Evolutionary conservation across 1,140 invertebrate genomes (phyloP), one percentile per base, ranked within the genome.

Genomic region (Drosophila oshimai): DNA sequence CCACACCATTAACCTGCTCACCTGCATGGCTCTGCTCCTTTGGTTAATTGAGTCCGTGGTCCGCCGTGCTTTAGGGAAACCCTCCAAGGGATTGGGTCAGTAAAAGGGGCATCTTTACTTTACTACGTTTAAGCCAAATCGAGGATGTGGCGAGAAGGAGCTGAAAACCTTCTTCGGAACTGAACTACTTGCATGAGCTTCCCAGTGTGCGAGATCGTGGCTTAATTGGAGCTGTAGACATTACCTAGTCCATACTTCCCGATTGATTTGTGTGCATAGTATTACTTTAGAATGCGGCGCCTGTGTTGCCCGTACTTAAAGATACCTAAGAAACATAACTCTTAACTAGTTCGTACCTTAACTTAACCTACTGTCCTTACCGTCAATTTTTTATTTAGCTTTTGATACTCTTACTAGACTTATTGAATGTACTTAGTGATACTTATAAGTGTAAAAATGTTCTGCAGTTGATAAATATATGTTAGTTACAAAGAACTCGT

Each of bases 1-100:
- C 0, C 89, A 90, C 36, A 28, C 37, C 42, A 80, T 90, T 22
- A 90, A 90, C 24, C 12, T 9, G 0, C 33, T 90, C 5, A 89
- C 89, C 9, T 45, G 12, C 0, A 0, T 80, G 24, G 89, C 89
- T 0, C 33, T 90, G 22, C 22, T 89, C 9, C 44, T 90, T 12
- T 90, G 89, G 89, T 6, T 84, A 0, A 1, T 45, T 5, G 89
- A 90, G 31, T 84, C 77, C 6, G 3, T 42, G 4, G 42, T 83
- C 5, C 72, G 89, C 2, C 68, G 78, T 10, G 20, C 55, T 1
- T 41, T 90, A 29, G 45, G 58, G 6, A 71, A 61, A 9, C 73
- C 73, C 2, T 58, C 62, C 2, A 65, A 39, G 15, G 74, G 74
- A 0, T 49, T 78, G 2, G 79, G 72, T 10, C 55, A 84, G 37